Base-by-base conservation (phyloP, 2,888 invertebrate genomes). In the Caenorhabditis drosophilae region DNA sequence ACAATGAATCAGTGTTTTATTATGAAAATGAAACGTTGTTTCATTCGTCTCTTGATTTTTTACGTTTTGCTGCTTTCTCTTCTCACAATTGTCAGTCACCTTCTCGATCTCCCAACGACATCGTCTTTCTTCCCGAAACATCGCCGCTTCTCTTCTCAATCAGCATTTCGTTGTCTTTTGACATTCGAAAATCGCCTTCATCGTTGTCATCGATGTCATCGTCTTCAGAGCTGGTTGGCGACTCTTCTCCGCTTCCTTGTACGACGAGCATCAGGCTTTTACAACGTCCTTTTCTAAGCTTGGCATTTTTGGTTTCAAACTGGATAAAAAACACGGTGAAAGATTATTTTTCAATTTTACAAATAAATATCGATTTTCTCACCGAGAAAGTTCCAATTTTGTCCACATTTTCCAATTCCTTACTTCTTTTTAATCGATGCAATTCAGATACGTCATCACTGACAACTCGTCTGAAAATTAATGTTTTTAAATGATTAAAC, bases 371-470 rank as follows among this genome's bases (percentile, higher is more conserved):
- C n/a, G n/a, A n/a, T 38, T 38, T n/a, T 7, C 38, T 12, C 6
- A 62, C 62, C 44, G 40, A 45, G 35, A 40, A 45, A 3, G 38
- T 20, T 12, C 59, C 66, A 55, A 55, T 46, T 38, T 41, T 55
- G 18, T 66, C 52, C 44, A 66, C 50, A 49, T 66, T 55, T 26
- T 66, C 66, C 44, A 66, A 45, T 45, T 66, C 66, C 25, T 55
- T 47, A 31, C 66, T 66, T 31, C 66, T 36, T n/a, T 66, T 66
- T 45, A 66, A 20, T 22, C 56, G 42, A 12, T 36, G 51, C 4
- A 42, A 36, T 22, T 66, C 59, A 7, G 59, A 45, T 2, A 49
- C 66, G 45, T 66, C 59, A 20, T 66, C 66, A 31, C 66, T 66
- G 27, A 66, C 59, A 4, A 60, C 66, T 16, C 66, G 18, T 40